A percentile compares a stretch with the other conserved stretches of the same genome.
Conservation (phyloP, 2,888 invertebrate species). For the Germaria angustata region DNA sequence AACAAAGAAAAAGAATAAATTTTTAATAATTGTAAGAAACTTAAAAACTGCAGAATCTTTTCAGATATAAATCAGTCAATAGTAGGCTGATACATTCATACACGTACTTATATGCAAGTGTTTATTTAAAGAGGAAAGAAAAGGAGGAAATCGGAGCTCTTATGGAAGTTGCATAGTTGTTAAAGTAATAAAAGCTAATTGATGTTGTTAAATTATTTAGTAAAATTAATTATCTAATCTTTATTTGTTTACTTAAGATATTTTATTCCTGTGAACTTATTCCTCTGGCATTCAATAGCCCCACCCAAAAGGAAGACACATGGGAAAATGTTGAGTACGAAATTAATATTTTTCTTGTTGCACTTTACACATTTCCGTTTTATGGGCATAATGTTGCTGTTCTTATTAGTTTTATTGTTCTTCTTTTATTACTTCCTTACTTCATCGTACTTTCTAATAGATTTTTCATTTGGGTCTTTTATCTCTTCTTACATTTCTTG, state of each 20-base stretch:
- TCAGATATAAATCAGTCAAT: no score
- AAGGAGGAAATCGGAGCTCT: no score
- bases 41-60: no score
- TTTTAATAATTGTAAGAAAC: not conserved
- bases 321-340: not conserved
- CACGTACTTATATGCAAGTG: no score
- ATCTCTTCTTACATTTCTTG: not conserved
- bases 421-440: slow-evolving; percentile 15
- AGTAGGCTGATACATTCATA: no score
- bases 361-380: slow-evolving; percentile 7
- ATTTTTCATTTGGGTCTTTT: slow-evolving; percentile 20
- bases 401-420: slow-evolving; percentile 3
- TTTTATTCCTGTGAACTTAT: not conserved
- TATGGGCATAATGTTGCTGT: not conserved
- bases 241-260: not conserved
- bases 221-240: not conserved
- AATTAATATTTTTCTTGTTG: not conserved
- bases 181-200: not conserved
- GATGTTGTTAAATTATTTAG: not conserved
- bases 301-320: slow-evolving; percentile 25
- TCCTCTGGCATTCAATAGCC: not conserved
- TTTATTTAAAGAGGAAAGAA: no score
- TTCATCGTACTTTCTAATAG: slow-evolving; percentile 9
- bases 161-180: no score
- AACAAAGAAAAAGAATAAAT: not conserved